Conservation (phyloP, 2,888 invertebrate genomes). For the Cantharis lateralis region DNA sequence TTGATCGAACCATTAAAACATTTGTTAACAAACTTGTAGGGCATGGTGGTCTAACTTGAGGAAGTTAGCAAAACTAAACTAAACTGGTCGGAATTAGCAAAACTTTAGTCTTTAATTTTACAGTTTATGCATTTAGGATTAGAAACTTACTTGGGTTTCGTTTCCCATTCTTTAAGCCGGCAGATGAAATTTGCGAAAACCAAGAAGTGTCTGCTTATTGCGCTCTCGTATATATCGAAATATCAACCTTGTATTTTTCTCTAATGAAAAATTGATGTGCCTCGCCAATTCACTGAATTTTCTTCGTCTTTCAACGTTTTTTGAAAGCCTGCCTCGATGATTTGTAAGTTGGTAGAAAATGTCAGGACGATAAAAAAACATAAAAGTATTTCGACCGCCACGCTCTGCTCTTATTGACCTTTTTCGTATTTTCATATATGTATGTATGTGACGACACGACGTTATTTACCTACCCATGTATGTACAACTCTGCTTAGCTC, state of each 20-base stretch:
- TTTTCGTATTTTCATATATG: background rate
- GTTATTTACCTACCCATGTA: background rate
- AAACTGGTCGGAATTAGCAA: slow-evolving; percentile 20
- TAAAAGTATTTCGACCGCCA: background rate
- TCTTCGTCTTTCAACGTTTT: slow-evolving; percentile 12
- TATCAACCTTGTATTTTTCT: slow-evolving; percentile 23
- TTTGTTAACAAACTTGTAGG: slow-evolving; percentile 20
- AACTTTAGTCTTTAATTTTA: slow-evolving; percentile 15
- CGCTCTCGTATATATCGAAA: slow-evolving; percentile 7
- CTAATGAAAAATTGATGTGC: slow-evolving; percentile 29
- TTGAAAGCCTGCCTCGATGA: slow-evolving; percentile 10
- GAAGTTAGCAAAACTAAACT: slow-evolving; percentile 16
- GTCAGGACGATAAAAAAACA: slow-evolving; percentile 1
- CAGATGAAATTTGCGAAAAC: slow-evolving; percentile 15
- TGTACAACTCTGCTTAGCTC: background rate
- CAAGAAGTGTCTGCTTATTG: slow-evolving; percentile 15
- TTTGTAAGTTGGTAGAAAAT: slow-evolving; percentile 22
- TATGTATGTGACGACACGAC: background rate
- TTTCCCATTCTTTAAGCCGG: slow-evolving; percentile 10
- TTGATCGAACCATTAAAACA: slow-evolving; percentile 22
- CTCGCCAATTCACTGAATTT: slow-evolving; percentile 21
- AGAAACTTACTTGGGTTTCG: background rate
- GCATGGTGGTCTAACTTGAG: slow-evolving; percentile 8
- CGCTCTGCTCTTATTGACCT: background rate
- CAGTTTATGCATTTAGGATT: slow-evolving; percentile 6